phyloP scores from a whole-genome alignment of 2,113 vertebrate genomes.

The Anarrhichthys ocellatus region DNA sequence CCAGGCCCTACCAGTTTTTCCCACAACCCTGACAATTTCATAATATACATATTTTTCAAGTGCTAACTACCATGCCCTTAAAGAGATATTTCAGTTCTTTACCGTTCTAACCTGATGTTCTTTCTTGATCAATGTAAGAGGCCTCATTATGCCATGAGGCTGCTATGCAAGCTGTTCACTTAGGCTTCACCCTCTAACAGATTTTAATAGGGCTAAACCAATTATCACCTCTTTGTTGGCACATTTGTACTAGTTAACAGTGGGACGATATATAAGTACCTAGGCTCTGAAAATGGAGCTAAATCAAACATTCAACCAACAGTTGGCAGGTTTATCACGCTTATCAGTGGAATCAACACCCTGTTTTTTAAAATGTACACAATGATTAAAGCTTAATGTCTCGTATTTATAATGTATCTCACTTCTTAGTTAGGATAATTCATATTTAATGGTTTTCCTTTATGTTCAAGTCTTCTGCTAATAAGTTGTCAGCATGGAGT shows the following conservation, averaged over 20 bases:
- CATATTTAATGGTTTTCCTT: not conserved
- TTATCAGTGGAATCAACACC: not conserved
- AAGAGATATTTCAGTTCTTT: not conserved
- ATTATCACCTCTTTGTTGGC: not conserved
- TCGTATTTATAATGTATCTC: not conserved
- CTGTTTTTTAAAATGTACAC: not conserved
- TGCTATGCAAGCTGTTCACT: not conserved
- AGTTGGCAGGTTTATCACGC: not conserved
- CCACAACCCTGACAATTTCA: no score
- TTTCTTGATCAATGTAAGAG: not conserved
- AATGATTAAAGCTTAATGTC: not conserved
- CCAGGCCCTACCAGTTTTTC: no score
- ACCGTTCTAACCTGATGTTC: not conserved
- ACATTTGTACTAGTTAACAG: not conserved
- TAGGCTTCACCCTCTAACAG: not conserved
- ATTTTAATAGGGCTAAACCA: not conserved
- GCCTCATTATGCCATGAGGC: not conserved
- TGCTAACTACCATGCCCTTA: not conserved
- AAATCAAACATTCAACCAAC: not conserved
- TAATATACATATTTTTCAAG: not conserved
- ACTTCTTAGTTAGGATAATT: not conserved
- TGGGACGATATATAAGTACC: not conserved
- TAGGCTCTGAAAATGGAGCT: not conserved
- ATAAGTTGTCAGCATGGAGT: not conserved
- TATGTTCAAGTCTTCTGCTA: not conserved